A percentile compares a stretch with the other conserved stretches of the same genome.
Conservation (phyloP, 2,888 invertebrate genomes). For the Metacarcinus magister region DNA sequence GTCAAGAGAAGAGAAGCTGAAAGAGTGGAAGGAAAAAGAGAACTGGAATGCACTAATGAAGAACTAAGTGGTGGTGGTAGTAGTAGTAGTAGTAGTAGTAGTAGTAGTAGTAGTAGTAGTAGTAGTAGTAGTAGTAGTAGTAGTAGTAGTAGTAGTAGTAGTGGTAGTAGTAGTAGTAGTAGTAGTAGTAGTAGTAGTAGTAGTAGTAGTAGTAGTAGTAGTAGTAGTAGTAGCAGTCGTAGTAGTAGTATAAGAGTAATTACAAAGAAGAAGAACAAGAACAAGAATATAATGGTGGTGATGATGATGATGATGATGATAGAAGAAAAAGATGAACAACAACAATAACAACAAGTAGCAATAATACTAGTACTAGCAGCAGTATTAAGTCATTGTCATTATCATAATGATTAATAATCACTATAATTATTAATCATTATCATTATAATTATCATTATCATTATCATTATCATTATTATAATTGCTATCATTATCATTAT, state of each 20-base stretch:
- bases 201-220: background rate
- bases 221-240: background rate
- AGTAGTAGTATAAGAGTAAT: background rate
- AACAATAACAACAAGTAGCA: too few relatives aligned
- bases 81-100: background rate
- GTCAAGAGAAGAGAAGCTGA: background rate
- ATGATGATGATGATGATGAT: too few relatives aligned
- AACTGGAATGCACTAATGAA: slow-evolving; percentile 19
- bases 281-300: too few relatives aligned
- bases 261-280: too few relatives aligned
- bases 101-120: background rate
- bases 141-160: background rate
- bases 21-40: background rate
- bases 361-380: too few relatives aligned
- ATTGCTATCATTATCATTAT: too few relatives aligned
- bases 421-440: too few relatives aligned
- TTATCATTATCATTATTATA: too few relatives aligned
- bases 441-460: too few relatives aligned
- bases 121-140: background rate
- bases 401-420: too few relatives aligned
- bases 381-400: too few relatives aligned
- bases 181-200: background rate
- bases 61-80: background rate
- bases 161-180: background rate
- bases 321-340: too few relatives aligned